These are phyloP conservation scores for Acanthococcus lagerstroemiae DNA, from an alignment of 2,888 invertebrate species.

Conservation along the genomic window DNA sequence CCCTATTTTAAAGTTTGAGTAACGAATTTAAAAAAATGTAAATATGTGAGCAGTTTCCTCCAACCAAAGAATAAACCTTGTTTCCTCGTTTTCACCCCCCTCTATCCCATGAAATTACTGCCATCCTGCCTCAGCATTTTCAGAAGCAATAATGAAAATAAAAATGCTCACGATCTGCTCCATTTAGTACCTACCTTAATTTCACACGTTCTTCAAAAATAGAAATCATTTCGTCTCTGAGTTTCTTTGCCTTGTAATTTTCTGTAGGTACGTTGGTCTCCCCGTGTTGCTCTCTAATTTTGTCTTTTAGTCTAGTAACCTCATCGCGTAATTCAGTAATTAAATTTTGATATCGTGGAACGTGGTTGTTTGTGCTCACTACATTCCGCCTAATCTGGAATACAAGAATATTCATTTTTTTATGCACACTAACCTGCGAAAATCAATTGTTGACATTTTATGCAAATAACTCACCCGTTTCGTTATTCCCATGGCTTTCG, in stretches of 20 bases:
- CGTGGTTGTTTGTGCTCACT: slow-evolving; percentile 60
- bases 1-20: no score
- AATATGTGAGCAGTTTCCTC: no score
- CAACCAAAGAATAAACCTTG: no score
- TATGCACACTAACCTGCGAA: no score
- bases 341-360: slow-evolving; percentile 74
- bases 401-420: no score
- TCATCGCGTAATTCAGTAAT: slow-evolving; percentile 75
- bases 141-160: no score
- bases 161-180: no score
- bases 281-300: slow-evolving; percentile 16
- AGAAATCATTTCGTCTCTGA: slow-evolving; percentile 75
- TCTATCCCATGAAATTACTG: no score
- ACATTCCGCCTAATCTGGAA: slow-evolving; percentile 54
- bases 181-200: slow-evolving; percentile 46
- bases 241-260: slow-evolving; percentile 38
- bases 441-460: no score
- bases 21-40: no score
- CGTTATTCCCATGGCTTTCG: slow-evolving; percentile 87
- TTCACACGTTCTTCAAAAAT: slow-evolving; percentile 91
- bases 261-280: slow-evolving; percentile 4
- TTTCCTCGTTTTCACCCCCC: no score
- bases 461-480: slow-evolving; percentile 72
- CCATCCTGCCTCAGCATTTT: no score
- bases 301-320: slow-evolving; percentile 57